phyloP scores from a whole-genome alignment of 2,113 vertebrate species.

The Sebastes schlegelii region DNA sequence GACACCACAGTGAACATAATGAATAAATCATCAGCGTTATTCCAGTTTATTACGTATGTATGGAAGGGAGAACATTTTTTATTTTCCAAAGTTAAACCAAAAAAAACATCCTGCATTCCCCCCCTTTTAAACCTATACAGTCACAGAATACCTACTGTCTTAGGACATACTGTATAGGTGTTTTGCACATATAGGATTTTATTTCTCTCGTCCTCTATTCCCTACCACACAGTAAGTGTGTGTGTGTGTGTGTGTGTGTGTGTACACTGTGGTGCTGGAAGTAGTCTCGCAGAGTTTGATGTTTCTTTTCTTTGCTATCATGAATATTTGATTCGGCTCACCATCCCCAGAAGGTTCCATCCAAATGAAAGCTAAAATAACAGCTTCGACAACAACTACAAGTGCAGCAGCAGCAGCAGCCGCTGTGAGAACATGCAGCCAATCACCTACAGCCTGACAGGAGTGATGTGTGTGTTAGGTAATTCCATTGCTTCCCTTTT shows the following conservation, averaged over 20 bases:
- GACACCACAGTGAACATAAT: background rate
- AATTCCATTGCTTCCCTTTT: background rate
- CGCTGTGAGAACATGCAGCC: conserved; percentile 26
- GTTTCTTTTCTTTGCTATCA: conserved; percentile 73
- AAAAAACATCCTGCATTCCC: background rate
- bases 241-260: background rate
- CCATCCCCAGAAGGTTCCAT: conserved; percentile 64
- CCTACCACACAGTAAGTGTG: background rate
- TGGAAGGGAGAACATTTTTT: background rate
- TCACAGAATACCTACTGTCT: background rate
- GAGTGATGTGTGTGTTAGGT: conserved; percentile 4
- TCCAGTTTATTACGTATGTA: background rate
- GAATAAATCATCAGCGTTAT: background rate
- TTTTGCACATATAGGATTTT: background rate
- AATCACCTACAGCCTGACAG: conserved; percentile 37
- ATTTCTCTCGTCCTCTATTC: conserved; percentile 2
- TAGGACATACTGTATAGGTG: background rate
- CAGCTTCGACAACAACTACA: conserved; percentile 53
- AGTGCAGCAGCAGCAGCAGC: conserved; percentile 30
- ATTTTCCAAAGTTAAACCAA: background rate
- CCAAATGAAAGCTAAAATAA: conserved; percentile 70
- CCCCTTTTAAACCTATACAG: background rate
- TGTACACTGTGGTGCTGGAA: conserved; percentile 23
- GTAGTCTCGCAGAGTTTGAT: conserved; percentile 55
- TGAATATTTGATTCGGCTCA: conserved; percentile 75